Evolutionary conservation across 2,888 invertebrate species (phyloP).

Genomic region (Hirtodrosophila alboralis): DNA sequence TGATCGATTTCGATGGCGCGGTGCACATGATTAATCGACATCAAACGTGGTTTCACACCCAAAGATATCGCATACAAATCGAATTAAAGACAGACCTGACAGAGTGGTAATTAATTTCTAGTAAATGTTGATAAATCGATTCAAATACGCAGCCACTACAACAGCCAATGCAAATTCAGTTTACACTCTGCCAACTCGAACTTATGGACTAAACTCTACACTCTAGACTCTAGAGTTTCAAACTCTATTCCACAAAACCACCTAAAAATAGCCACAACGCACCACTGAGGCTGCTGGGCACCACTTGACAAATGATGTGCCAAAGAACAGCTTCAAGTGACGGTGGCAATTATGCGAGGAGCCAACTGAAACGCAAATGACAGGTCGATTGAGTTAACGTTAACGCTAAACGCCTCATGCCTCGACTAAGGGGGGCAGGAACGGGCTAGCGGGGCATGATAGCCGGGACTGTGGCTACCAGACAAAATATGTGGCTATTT

Average conservation of each 20-base stretch:
- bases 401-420: constrained; percentile 78
- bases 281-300: constrained; percentile 41
- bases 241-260: constrained; percentile 15
- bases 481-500: constrained; percentile 65
- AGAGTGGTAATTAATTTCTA: constrained; percentile 66
- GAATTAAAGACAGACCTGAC: constrained; percentile 67
- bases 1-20: constrained; percentile 58
- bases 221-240: no score
- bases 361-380: constrained; percentile 79
- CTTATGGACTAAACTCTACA: constrained; percentile 6
- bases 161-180: constrained; percentile 57
- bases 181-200: constrained; percentile 9
- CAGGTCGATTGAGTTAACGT: constrained; percentile 83
- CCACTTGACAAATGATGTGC: constrained; percentile 82
- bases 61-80: constrained; percentile 71
- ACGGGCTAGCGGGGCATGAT: constrained; percentile 2
- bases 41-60: constrained; percentile 71
- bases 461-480: constrained; percentile 30
- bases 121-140: constrained; percentile 72
- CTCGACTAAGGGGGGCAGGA: constrained; percentile 8
- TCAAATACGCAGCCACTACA: constrained; percentile 28
- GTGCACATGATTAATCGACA: constrained; percentile 68
- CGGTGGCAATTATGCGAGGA: constrained; percentile 81
- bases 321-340: constrained; percentile 81
- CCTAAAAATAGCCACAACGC: constrained; percentile 56